phyloP scores from a whole-genome alignment of 2,113 vertebrate genomes.

The Hippocampus mohnikei region DNA sequence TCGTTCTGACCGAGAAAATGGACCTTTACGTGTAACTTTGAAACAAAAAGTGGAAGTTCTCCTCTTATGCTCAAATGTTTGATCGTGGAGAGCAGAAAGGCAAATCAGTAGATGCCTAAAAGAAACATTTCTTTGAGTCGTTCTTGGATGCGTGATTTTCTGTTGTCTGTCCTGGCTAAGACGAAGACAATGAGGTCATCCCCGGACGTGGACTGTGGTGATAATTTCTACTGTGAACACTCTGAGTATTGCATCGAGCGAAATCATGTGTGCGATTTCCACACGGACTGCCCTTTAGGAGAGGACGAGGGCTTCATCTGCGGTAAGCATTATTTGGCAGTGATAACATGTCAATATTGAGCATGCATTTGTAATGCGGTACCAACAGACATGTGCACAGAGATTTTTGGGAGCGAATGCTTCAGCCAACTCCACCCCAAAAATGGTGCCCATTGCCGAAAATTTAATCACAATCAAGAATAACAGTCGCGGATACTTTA shows the following conservation, averaged over 20 bases:
- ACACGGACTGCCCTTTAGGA: constrained; percentile 75
- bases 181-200: constrained; percentile 39
- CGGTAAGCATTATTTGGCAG: constrained; percentile 67
- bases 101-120: not conserved
- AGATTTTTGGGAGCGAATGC: too few relatives aligned
- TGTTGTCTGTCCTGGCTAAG: constrained; percentile 23
- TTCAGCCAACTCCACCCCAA: too few relatives aligned
- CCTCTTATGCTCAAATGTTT: not conserved
- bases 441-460: too few relatives aligned
- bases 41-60: not conserved
- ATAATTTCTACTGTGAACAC: constrained; percentile 71
- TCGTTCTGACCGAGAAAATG: too few relatives aligned
- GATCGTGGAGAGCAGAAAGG: not conserved
- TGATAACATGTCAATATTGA: constrained; percentile 21
- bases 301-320: constrained; percentile 76
- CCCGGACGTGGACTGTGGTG: constrained; percentile 43
- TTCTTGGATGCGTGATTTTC: not conserved
- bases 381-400: too few relatives aligned
- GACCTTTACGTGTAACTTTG: not conserved
- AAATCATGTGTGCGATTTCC: constrained; percentile 79
- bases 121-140: not conserved
- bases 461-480: too few relatives aligned
- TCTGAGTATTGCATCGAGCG: constrained; percentile 73
- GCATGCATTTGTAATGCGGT: too few relatives aligned
- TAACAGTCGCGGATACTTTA: too few relatives aligned